phyloP scores from a whole-genome alignment of 2,888 invertebrate species.

The Nemotelus nigrinus region DNA sequence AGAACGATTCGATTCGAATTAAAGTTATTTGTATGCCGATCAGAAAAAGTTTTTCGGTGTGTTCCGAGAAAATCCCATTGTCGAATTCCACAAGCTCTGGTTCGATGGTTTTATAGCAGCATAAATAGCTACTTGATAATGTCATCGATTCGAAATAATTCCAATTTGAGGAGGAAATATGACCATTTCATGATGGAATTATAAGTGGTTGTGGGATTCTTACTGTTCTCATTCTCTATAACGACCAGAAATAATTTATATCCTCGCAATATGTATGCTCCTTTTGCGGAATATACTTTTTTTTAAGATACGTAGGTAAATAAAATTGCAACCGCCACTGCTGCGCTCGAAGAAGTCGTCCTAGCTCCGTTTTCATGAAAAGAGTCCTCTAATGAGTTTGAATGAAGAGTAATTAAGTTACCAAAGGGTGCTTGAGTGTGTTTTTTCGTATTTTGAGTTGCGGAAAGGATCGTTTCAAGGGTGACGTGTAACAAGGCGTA shows the following conservation, averaged over 20 bases:
- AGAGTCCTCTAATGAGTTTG: constrained; percentile 34
- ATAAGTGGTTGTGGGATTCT: too few relatives aligned
- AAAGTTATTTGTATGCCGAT: constrained; percentile 51
- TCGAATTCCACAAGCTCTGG: background rate
- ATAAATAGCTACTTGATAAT: background rate
- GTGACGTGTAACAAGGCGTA: constrained; percentile 49
- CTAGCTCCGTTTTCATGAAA: background rate
- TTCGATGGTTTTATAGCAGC: constrained; percentile 25
- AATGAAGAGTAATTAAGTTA: constrained; percentile 37
- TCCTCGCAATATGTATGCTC: too few relatives aligned
- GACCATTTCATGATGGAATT: background rate
- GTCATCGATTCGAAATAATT: constrained; percentile 20
- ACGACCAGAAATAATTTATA: too few relatives aligned
- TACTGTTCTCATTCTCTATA: too few relatives aligned
- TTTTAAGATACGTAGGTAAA: too few relatives aligned
- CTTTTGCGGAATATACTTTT: too few relatives aligned
- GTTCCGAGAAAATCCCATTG: constrained; percentile 12
- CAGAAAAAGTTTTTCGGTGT: constrained; percentile 45
- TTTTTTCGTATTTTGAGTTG: constrained; percentile 45
- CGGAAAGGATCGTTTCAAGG: constrained; percentile 38
- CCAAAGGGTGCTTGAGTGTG: constrained; percentile 42
- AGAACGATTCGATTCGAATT: constrained; percentile 50
- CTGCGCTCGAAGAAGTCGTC: background rate
- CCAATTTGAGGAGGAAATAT: background rate
- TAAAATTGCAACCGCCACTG: too few relatives aligned